Conservation (phyloP, 2,113 vertebrate species). For the Chitala chitala region DNA sequence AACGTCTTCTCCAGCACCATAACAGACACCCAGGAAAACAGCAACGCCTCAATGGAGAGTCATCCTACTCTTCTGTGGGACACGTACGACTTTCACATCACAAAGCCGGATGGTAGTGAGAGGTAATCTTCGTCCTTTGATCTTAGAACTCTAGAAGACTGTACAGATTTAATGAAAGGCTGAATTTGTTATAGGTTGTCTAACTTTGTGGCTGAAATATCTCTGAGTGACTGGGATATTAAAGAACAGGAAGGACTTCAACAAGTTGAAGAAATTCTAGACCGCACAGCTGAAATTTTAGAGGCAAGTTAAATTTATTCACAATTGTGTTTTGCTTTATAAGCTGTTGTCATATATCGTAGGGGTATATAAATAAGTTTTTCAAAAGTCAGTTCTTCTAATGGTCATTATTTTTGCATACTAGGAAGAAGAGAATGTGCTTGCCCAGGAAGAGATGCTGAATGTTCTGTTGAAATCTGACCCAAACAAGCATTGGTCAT, state of each 20-base stretch:
- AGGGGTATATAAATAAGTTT: not conserved
- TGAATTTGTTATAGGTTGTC: not conserved
- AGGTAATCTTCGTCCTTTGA: constrained; percentile 35
- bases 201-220: constrained; percentile 27
- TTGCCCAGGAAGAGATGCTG: constrained; percentile 56
- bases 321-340: not conserved
- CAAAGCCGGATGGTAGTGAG: constrained; percentile 35
- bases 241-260: constrained; percentile 57
- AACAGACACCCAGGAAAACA: constrained; percentile 38
- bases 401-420: not conserved
- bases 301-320: constrained; percentile 37
- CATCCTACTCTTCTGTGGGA: constrained; percentile 53
- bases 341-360: not conserved
- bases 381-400: not conserved
- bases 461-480: constrained; percentile 50
- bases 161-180: not conserved
- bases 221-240: constrained; percentile 53
- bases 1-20: constrained; percentile 56
- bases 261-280: constrained; percentile 54
- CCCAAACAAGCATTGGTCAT: constrained; percentile 27
- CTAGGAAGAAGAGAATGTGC: constrained; percentile 62
- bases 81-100: constrained; percentile 57
- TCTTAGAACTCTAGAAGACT: not conserved
- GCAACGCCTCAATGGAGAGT: constrained; percentile 32
- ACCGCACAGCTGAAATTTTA: constrained; percentile 55